These are phyloP conservation scores for Amblyraja radiata DNA, from an alignment of 2,797 vertebrate genomes.

Conservation along the genomic window DNA sequence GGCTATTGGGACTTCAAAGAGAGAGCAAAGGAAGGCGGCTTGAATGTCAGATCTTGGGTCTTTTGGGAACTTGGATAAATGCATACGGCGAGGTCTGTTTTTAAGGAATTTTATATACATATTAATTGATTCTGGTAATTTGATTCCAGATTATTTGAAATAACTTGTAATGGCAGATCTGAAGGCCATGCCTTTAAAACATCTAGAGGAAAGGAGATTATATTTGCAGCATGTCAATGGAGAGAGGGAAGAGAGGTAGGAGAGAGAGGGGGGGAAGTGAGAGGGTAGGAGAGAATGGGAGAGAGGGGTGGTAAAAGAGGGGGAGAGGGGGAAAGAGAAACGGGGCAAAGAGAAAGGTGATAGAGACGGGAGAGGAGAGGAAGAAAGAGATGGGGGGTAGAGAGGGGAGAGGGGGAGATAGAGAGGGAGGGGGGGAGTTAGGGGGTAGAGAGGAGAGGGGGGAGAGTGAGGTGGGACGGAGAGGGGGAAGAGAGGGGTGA, in stretches of 20 bases:
- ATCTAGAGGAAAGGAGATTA: neutral
- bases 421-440: too few relatives aligned
- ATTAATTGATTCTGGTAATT: neutral
- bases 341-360: too few relatives aligned
- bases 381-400: neutral
- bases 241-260: too few relatives aligned
- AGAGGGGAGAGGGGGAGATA: too few relatives aligned
- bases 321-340: too few relatives aligned
- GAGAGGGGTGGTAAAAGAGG: too few relatives aligned
- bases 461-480: too few relatives aligned
- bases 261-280: too few relatives aligned
- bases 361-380: too few relatives aligned
- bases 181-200: neutral
- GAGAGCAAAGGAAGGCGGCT: neutral
- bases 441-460: too few relatives aligned
- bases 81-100: neutral
- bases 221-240: neutral
- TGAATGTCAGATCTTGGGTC: neutral
- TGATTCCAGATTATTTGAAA: neutral
- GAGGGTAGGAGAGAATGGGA: too few relatives aligned
- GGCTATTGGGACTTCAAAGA: neutral
- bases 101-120: neutral
- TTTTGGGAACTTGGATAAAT: neutral
- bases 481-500: neutral
- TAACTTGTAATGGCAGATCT: neutral